Conservation (phyloP, 2,113 vertebrate genomes). For the Desmodus rotundus region DNA sequence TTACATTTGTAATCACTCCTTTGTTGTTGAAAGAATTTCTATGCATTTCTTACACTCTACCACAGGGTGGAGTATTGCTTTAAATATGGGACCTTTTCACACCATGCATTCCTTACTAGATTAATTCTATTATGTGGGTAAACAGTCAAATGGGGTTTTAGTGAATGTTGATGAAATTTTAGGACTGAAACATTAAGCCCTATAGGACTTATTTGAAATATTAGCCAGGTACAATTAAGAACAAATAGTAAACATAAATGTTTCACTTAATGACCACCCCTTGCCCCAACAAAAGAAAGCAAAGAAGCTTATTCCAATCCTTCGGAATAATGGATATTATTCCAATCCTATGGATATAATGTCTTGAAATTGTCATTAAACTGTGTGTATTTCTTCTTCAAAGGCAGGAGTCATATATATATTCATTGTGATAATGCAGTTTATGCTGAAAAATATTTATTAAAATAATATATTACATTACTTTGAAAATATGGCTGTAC, state of each 20-base stretch:
- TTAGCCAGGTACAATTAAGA: neutral
- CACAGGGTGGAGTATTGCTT: slow-evolving; percentile 85
- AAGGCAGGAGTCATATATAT: neutral
- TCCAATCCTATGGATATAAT: neutral
- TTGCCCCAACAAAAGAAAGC: neutral
- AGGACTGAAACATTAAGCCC: neutral
- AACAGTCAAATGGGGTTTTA: slow-evolving; percentile 39
- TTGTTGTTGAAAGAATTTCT: neutral
- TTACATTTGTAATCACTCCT: slow-evolving; percentile 1
- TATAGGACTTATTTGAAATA: neutral
- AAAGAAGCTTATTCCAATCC: neutral
- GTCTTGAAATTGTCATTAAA: neutral
- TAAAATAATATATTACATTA: neutral
- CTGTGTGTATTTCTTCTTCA: neutral
- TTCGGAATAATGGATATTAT: neutral
- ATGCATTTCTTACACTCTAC: slow-evolving; percentile 64
- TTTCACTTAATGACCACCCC: neutral
- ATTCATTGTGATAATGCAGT: neutral
- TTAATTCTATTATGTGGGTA: slow-evolving; percentile 23
- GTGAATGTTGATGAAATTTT: neutral
- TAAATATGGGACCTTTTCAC: slow-evolving; percentile 49
- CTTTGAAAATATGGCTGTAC: slow-evolving; percentile 1
- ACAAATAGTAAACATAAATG: slow-evolving; percentile 11
- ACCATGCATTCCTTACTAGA: neutral
- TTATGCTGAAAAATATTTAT: neutral